phyloP scores from a whole-genome alignment of 37 sponge, comb jelly and placozoan genomes.

The Eunapius fragilis region DNA sequence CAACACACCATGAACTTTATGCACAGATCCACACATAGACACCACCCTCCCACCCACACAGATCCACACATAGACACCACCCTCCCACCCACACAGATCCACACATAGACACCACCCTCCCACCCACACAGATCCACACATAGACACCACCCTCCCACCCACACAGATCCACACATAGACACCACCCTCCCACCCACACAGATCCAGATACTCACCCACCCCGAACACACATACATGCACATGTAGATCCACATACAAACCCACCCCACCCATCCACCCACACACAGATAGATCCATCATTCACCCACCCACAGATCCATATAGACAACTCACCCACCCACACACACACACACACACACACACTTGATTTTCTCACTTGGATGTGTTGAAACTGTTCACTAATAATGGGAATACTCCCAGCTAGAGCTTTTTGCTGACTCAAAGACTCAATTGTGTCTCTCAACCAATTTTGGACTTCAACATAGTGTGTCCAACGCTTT shows the following conservation, averaged over 20 bases:
- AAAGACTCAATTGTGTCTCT: conserved; percentile 12
- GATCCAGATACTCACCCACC: no score
- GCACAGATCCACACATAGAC: conserved; percentile 9
- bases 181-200: no score
- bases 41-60: no score
- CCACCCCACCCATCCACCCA: not conserved
- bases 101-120: no score
- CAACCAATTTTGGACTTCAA: conserved; percentile 6
- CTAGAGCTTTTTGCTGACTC: conserved; percentile 24
- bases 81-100: not conserved
- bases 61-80: not conserved
- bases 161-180: not conserved
- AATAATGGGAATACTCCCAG: conserved; percentile 31
- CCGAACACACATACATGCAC: not conserved
- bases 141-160: not conserved
- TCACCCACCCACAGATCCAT: not conserved
- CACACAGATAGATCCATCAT: conserved; percentile 6
- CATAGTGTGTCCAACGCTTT: conserved; percentile 52
- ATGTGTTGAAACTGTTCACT: conserved; percentile 22
- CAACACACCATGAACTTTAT: not conserved
- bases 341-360: not conserved
- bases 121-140: not conserved
- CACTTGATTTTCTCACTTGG: conserved; percentile 5
- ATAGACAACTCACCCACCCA: not conserved
- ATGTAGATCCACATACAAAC: not conserved